Evolutionary conservation across 2,113 vertebrate species (phyloP).

Genomic region (Gallinago undulata): DNA sequence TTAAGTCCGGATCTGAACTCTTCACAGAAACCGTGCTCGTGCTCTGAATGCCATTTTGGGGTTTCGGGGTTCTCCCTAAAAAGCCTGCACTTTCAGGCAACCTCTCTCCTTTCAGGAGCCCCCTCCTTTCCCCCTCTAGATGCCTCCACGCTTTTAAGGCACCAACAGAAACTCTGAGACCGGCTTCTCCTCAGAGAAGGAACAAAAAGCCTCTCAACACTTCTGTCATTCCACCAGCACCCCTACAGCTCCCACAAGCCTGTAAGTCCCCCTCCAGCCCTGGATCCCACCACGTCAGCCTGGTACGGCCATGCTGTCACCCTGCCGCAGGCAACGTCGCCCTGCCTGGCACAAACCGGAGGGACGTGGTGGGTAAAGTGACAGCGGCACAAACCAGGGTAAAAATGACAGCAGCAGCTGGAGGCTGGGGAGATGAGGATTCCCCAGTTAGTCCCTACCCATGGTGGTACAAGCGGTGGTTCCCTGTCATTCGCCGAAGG

Average conservation of each 20-base stretch:
- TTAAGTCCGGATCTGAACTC: background rate
- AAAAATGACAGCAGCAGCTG: background rate
- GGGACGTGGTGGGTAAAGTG: rapidly evolving
- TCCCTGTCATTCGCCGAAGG: background rate
- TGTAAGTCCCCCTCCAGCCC: background rate
- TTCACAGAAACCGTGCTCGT: rapidly evolving
- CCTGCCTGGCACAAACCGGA: background rate
- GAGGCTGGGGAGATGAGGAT: background rate
- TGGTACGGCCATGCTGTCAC: background rate
- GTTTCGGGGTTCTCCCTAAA: background rate
- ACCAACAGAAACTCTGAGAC: background rate
- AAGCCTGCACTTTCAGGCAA: rapidly evolving
- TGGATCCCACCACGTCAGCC: background rate
- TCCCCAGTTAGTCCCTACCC: background rate
- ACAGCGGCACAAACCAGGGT: background rate
- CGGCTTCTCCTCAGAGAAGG: background rate
- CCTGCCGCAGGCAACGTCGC: background rate
- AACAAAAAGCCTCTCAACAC: rapidly evolving
- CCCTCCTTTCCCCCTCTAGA: background rate
- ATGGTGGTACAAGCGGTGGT: background rate
- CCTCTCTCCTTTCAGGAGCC: background rate
- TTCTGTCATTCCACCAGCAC: background rate
- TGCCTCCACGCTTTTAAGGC: rapidly evolving
- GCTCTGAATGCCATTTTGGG: rapidly evolving
- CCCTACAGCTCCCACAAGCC: background rate